Percentiles rank a stretch among this genome's conserved stretches.
phyloP scores from a whole-genome alignment of 2,113 vertebrate genomes.

The Malurus melanocephalus region DNA sequence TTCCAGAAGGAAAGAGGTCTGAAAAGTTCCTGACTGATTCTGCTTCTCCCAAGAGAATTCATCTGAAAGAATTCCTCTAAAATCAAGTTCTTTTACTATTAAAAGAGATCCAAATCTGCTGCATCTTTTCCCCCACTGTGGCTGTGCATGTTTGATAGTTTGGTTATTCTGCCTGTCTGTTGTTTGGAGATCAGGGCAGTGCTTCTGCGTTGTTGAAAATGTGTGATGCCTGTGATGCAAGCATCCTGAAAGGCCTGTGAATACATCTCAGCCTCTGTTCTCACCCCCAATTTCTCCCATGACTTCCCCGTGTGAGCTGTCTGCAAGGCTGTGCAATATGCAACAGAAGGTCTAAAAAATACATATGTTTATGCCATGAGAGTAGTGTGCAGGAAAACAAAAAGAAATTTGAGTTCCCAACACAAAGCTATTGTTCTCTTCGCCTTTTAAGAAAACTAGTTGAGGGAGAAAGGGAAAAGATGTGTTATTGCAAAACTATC shows the following conservation, averaged over 20 bases:
- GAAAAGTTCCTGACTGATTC: neutral
- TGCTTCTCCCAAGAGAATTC: neutral
- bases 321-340: neutral
- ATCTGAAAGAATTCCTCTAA: neutral
- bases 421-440: neutral
- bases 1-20: neutral
- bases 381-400: neutral
- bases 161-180: neutral
- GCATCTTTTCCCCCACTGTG: fast-evolving
- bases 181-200: neutral
- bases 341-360: neutral
- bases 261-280: neutral
- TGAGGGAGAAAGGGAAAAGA: neutral
- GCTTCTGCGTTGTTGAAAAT: neutral
- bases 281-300: neutral
- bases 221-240: neutral
- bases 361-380: neutral
- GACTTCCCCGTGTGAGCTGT: neutral
- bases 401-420: neutral
- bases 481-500: neutral
- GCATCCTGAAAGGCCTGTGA: neutral
- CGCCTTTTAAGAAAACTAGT: neutral
- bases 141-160: neutral
- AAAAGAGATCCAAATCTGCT: neutral
- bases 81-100: neutral